phyloP scores from a whole-genome alignment of 2,113 vertebrate species.

The Sciurus niger region DNA sequence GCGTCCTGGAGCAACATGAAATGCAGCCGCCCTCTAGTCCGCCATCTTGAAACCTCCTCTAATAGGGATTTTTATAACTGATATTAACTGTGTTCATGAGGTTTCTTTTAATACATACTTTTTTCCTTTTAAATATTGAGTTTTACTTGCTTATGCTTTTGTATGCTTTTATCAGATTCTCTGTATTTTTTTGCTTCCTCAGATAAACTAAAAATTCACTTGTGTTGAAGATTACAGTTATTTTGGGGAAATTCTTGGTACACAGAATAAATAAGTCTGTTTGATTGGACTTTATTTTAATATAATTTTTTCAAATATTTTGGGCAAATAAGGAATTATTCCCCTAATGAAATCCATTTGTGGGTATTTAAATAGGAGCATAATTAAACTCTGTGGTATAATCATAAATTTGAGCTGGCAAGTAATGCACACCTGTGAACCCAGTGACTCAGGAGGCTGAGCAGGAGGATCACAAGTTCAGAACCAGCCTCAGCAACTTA shows the following conservation, averaged over 20 bases:
- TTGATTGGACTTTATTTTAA: not conserved
- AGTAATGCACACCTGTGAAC: too few species aligned
- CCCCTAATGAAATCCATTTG: slow-evolving; percentile 15
- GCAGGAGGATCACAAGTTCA: too few species aligned
- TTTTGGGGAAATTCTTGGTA: not conserved
- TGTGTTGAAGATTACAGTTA: not conserved
- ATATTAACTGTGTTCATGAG: slow-evolving; percentile 24
- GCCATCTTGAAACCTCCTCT: not conserved
- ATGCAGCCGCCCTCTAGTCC: too few species aligned
- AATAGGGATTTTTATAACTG: not conserved
- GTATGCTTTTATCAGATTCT: slow-evolving; percentile 2
- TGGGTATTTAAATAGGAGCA: not conserved
- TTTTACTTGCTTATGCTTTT: slow-evolving; percentile 36
- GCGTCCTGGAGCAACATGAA: too few species aligned
- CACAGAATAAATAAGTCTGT: slow-evolving; percentile 19
- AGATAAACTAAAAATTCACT: slow-evolving; percentile 43
- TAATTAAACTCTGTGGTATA: not conserved
- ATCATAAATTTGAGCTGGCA: too few species aligned
- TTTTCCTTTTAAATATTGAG: not conserved
- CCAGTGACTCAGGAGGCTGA: too few species aligned
- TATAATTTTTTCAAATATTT: slow-evolving; percentile 48
- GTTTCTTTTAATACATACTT: not conserved
- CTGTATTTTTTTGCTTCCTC: not conserved
- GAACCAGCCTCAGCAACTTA: too few species aligned
- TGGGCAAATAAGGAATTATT: not conserved